Percentiles rank a stretch among this genome's conserved stretches.
phyloP scores from a whole-genome alignment of 2,113 vertebrate genomes.

The Ondatra zibethicus region DNA sequence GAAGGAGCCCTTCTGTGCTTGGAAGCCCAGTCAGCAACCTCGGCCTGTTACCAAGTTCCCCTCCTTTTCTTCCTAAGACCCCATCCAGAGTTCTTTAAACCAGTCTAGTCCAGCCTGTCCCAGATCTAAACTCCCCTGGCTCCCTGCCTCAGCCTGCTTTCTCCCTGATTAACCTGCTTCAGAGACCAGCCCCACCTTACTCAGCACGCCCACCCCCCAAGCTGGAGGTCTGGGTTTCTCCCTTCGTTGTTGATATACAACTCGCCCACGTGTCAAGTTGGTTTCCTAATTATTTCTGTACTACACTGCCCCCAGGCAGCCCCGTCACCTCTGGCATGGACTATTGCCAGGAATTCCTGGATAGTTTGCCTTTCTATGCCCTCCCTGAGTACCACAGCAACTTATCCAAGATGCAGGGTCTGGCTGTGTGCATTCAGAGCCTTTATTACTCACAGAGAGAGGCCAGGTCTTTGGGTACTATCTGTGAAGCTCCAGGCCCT shows the following conservation, averaged over 20 bases:
- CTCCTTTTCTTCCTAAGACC: neutral
- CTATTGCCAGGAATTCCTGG: neutral
- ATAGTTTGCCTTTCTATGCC: neutral
- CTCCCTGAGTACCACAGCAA: neutral
- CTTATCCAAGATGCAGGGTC: neutral
- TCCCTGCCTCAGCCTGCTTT: neutral
- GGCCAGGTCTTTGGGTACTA: neutral
- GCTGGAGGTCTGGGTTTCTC: neutral
- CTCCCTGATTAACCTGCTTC: neutral
- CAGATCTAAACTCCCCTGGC: neutral
- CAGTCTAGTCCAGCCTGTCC: neutral
- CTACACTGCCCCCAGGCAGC: neutral
- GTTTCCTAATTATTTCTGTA: neutral
- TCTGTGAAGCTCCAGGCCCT: neutral
- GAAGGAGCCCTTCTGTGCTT: neutral
- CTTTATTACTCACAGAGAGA: neutral
- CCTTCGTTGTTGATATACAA: neutral
- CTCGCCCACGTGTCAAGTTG: neutral
- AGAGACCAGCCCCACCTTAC: neutral
- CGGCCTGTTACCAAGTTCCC: neutral
- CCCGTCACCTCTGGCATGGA: neutral
- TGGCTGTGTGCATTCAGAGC: neutral
- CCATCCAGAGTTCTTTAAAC: neutral
- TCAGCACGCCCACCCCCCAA: neutral
- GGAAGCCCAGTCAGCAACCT: neutral